phyloP scores from a whole-genome alignment of 2,888 invertebrate genomes.

The Melinopterus prodromus region DNA sequence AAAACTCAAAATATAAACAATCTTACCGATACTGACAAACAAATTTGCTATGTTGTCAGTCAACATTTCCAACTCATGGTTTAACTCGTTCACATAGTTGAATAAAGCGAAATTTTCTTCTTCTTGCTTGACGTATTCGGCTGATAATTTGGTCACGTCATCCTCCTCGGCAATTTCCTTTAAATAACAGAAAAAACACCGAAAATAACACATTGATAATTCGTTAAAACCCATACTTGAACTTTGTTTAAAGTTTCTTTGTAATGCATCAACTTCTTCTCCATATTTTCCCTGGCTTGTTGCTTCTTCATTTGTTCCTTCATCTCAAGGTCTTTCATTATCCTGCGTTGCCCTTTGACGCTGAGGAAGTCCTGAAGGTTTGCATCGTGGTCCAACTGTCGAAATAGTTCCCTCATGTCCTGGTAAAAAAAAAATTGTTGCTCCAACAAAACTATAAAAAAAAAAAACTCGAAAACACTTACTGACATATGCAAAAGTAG shows the following conservation, averaged over 20 bases:
- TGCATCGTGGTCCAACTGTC: slow-evolving; percentile 85
- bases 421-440: slow-evolving; percentile 46
- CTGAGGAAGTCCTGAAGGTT: slow-evolving; percentile 86
- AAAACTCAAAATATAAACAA: slow-evolving; percentile 19
- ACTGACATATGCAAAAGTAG: slow-evolving; percentile 67
- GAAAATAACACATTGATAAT: not conserved
- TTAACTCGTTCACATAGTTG: slow-evolving; percentile 89
- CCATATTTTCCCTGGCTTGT: slow-evolving; percentile 72
- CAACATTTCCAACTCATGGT: slow-evolving; percentile 80
- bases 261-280: slow-evolving; percentile 76
- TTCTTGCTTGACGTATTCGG: slow-evolving; percentile 83
- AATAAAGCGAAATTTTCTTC: slow-evolving; percentile 93
- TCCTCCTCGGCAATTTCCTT: slow-evolving; percentile 69
- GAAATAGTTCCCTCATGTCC: slow-evolving; percentile 88
- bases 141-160: slow-evolving; percentile 73
- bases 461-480: slow-evolving; percentile 11
- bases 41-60: slow-evolving; percentile 73
- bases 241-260: slow-evolving; percentile 79
- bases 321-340: slow-evolving; percentile 77
- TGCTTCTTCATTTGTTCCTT: slow-evolving; percentile 77
- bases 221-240: not conserved
- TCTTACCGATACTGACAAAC: slow-evolving; percentile 68
- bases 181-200: slow-evolving; percentile 49
- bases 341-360: slow-evolving; percentile 80
- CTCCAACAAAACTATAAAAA: not conserved